Base-by-base conservation (phyloP, 2,797 vertebrate genomes). In the Myotis myotis region DNA sequence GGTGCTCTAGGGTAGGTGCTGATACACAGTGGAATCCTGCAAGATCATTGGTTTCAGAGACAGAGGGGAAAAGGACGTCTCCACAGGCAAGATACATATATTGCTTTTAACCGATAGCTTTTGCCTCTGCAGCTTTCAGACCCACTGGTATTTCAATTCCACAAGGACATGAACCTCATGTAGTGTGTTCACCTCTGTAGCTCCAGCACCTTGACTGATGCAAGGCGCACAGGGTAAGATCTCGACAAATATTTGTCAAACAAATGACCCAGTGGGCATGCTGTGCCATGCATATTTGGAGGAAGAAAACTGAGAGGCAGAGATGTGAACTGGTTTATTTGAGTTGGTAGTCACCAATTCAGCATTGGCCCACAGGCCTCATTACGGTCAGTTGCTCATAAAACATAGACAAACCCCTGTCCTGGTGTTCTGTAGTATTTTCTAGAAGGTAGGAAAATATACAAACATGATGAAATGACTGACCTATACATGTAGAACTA, bases 401-500 rank as follows among this genome's bases (percentile, higher is more conserved):
- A 85, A 90, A 62, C 36, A 90, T 1, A 80, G 79, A 10, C 23
- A 30, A 49, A 33, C 4, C 16, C 28, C 44, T 81, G 20, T 83
- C 57, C 15, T 28, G 15, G 1, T 62, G 22, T 60, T 89, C 64
- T 51, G 71, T 83, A 8, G 17, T 71, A 23, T 82, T 76, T 92
- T 86, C 86, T 66, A 83, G 28, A 88, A 91, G 82, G 16, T 33
- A 83, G 60, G 17, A 74, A 92, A 91, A n/a, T 17, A 41, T 0
- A 51, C 41, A 66, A 62, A 57, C 9, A 22, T 2, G 20, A 70
- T 71, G 44, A 55, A 68, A 28, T 57, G 20, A 25, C 74, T 57
- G 20, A 25, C 74, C 74, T 15, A n/a, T 2, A 17, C 20, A 3
- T 9, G 49, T n/a, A 70, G 81, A 91, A 53, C 66, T 88, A 88